Evolutionary conservation across 2,113 vertebrate genomes (phyloP).

Genomic region (Hyperopisus bebe): DNA sequence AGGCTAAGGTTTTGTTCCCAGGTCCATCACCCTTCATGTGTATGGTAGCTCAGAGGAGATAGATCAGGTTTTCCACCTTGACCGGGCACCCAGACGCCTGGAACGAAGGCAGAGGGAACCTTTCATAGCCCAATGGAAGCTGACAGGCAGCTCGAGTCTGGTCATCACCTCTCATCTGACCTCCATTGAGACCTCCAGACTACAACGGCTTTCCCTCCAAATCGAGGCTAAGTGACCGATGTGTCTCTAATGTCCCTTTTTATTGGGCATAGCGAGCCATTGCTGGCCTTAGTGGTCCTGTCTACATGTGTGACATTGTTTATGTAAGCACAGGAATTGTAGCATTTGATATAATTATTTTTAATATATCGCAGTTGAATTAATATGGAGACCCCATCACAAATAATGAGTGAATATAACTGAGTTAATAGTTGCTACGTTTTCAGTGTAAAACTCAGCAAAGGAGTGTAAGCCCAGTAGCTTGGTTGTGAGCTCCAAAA

Average conservation of each 20-base stretch:
- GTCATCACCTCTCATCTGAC: not conserved
- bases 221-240: not conserved
- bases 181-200: not conserved
- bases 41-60: not conserved
- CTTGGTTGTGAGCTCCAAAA: not conserved
- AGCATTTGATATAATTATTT: not conserved
- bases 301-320: not conserved
- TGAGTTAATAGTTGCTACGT: not conserved
- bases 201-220: not conserved
- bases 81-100: not conserved
- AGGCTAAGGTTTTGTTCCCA: not conserved
- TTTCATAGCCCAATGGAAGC: not conserved
- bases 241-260: not conserved
- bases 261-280: not conserved
- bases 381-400: not conserved
- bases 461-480: not conserved
- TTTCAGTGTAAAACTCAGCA: not conserved
- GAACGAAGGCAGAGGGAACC: conserved; percentile 6
- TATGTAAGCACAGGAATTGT: not conserved
- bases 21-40: not conserved
- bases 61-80: not conserved
- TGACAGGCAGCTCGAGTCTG: not conserved
- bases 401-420: not conserved
- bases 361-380: not conserved
- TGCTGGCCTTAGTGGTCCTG: not conserved